These are phyloP conservation scores for Pseudolaguvia tuberculata DNA, from an alignment of 2,113 vertebrate species.

Conservation along the genomic window DNA sequence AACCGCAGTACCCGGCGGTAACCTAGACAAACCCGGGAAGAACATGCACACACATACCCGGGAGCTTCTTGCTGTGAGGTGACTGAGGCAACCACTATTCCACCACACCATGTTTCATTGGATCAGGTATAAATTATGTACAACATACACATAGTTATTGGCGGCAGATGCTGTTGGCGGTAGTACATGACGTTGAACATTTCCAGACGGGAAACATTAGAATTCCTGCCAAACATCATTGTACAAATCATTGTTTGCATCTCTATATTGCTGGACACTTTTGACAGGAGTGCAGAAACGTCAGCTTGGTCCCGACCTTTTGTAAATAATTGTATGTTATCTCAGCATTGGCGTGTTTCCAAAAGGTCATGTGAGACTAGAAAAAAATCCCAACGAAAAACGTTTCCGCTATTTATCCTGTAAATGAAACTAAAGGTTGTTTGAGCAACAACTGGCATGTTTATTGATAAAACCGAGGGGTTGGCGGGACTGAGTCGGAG, in stretches of 20 bases:
- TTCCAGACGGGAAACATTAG: background rate
- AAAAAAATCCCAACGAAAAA: conserved; percentile 9
- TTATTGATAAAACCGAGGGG: background rate
- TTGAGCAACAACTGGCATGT: background rate
- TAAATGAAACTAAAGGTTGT: conserved; percentile 26
- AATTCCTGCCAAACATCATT: conserved; percentile 53
- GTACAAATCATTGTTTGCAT: conserved; percentile 67
- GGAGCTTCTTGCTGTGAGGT: too few species aligned
- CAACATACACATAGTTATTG: too few species aligned
- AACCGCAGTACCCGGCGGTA: too few species aligned
- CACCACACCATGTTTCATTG: too few species aligned
- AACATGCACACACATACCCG: too few species aligned
- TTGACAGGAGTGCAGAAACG: conserved; percentile 60
- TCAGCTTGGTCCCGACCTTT: conserved; percentile 82
- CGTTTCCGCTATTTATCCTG: conserved; percentile 3
- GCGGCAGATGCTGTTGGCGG: background rate
- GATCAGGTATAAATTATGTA: too few species aligned
- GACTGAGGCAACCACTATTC: too few species aligned
- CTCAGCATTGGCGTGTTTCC: conserved; percentile 72
- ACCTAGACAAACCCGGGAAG: too few species aligned
- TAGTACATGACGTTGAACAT: background rate
- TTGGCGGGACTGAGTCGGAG: background rate
- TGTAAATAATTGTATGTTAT: conserved; percentile 87
- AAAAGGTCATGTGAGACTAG: conserved; percentile 70
- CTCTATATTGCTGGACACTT: background rate